Percentiles rank a stretch among this genome's conserved stretches.
Conservation (phyloP, 2,888 invertebrate species). For the Eupithecia inturbata region DNA sequence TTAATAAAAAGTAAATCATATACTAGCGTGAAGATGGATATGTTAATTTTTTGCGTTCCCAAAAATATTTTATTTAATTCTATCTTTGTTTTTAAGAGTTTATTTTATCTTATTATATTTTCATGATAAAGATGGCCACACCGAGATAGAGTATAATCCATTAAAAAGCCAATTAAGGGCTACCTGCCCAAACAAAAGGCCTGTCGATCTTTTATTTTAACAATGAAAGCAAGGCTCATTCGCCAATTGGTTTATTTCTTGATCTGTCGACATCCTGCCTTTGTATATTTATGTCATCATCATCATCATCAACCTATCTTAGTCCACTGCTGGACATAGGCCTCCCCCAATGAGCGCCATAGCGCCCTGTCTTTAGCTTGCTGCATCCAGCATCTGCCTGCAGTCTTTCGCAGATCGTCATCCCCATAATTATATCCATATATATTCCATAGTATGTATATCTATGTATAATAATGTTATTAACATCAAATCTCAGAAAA, state of each 20-base stretch:
- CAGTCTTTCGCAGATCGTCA: too few relatives aligned
- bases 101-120: constrained; percentile 5
- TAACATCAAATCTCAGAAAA: neutral
- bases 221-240: constrained; percentile 14
- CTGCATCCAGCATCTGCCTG: too few relatives aligned
- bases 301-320: too few relatives aligned
- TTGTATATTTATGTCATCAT: neutral
- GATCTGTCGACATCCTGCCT: constrained; percentile 13
- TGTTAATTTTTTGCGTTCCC: neutral
- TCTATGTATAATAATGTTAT: neutral
- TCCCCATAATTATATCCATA: too few relatives aligned
- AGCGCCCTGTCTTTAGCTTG: too few relatives aligned
- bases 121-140: neutral
- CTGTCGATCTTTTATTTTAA: constrained; percentile 10
- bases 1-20: neutral
- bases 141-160: constrained; percentile 22
- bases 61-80: neutral
- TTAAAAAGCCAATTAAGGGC: constrained; percentile 27
- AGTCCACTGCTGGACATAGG: too few relatives aligned
- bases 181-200: constrained; percentile 18
- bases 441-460: too few relatives aligned
- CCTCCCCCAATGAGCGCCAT: too few relatives aligned
- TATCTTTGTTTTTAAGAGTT: neutral
- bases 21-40: neutral
- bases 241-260: constrained; percentile 6